phyloP scores from a whole-genome alignment of 1,140 invertebrate genomes.

The Nephila pilipes region DNA sequence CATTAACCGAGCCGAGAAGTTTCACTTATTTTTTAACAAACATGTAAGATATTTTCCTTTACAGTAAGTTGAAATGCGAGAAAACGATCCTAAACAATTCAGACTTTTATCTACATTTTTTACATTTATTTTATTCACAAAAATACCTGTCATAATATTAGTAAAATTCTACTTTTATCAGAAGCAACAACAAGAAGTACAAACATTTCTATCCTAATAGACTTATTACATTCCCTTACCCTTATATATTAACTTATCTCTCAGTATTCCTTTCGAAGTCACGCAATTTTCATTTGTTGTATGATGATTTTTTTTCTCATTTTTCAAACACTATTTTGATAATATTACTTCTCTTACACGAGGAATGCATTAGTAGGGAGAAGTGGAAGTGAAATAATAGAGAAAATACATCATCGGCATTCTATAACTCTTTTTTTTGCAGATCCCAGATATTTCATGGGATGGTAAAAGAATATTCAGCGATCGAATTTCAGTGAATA shows the following conservation, averaged over 20 bases:
- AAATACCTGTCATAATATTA: too few relatives aligned
- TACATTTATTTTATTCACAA: too few relatives aligned
- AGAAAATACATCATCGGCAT: conserved; percentile 38
- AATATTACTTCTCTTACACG: background rate
- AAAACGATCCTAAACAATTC: too few relatives aligned
- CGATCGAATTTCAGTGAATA: conserved; percentile 56
- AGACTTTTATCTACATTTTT: too few relatives aligned
- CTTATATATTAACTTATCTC: background rate
- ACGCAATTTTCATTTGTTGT: background rate
- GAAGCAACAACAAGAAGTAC: background rate
- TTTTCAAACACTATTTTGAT: conserved; percentile 42
- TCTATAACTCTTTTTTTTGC: conserved; percentile 44
- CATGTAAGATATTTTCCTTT: too few relatives aligned
- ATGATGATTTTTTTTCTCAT: background rate
- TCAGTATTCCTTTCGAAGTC: background rate
- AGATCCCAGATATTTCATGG: conserved; percentile 9
- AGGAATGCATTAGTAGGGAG: background rate
- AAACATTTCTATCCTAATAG: background rate
- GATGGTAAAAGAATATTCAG: background rate
- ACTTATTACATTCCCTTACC: background rate
- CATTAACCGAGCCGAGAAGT: too few relatives aligned
- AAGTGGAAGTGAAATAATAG: background rate
- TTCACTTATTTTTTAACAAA: too few relatives aligned
- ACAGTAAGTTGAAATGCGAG: too few relatives aligned
- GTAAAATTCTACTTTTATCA: background rate